phyloP scores from a whole-genome alignment of 2,797 vertebrate species.

The Adrianichthys oophorus region DNA sequence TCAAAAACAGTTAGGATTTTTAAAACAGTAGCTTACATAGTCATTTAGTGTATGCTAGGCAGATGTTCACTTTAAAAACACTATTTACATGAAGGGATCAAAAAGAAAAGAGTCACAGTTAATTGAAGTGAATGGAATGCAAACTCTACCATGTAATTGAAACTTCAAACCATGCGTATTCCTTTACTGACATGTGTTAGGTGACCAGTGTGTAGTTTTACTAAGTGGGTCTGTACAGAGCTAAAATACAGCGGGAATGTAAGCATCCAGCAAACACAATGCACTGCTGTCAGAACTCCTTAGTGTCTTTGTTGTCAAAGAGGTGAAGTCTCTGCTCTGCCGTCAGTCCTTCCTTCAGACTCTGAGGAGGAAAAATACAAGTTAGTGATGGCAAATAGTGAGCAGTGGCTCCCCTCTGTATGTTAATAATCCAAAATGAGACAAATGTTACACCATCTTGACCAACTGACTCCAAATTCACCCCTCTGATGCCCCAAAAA shows the following conservation, averaged over 20 bases:
- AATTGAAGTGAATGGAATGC: slow-evolving; percentile 85
- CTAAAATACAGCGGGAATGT: slow-evolving; percentile 77
- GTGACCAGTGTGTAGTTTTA: slow-evolving; percentile 81
- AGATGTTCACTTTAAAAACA: slow-evolving; percentile 79
- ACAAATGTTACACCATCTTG: background rate
- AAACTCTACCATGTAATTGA: slow-evolving; percentile 79
- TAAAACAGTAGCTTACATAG: slow-evolving; percentile 87
- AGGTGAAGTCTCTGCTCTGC: slow-evolving; percentile 84
- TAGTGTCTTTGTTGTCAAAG: slow-evolving; percentile 83
- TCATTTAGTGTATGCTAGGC: slow-evolving; percentile 77
- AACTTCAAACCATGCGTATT: slow-evolving; percentile 78
- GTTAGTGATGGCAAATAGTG: background rate
- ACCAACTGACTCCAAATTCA: background rate
- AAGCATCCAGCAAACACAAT: slow-evolving; percentile 73
- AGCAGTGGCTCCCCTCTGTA: too few relatives aligned
- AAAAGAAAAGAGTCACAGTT: slow-evolving; percentile 79
- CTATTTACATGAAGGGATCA: slow-evolving; percentile 84
- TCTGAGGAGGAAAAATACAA: slow-evolving; percentile 54
- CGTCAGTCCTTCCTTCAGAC: slow-evolving; percentile 84
- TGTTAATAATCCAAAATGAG: background rate
- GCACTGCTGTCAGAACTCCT: slow-evolving; percentile 80
- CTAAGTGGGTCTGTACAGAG: slow-evolving; percentile 76
- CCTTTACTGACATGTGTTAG: slow-evolving; percentile 68
- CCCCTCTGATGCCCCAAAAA: too few relatives aligned
- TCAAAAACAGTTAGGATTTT: slow-evolving; percentile 76